Base-by-base conservation (phyloP, 2,113 vertebrate species). In the Varanus salvator region DNA sequence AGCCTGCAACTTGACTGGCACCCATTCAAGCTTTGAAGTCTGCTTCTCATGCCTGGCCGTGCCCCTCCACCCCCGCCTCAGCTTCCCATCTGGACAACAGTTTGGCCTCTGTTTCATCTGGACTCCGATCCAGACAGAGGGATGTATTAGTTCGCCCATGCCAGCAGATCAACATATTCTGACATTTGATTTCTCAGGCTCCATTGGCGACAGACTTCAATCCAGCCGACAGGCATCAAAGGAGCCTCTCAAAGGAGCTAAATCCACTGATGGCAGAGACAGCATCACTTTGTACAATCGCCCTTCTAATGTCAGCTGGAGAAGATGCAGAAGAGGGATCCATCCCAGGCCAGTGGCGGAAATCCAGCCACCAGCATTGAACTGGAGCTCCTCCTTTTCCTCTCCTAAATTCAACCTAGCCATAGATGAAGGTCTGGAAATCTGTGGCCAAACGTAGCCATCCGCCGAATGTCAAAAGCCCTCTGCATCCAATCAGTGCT, bases 41-140 rank as follows among this genome's bases (percentile, higher is more conserved):
- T 88, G 87, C 74, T 84, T 17, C 85, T 34, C 60, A 60, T 52
- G 19, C 60, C 54, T 69, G 2, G 60, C 72, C 5, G 6, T 52
- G 29, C 29, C 38, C 93, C 52, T 11, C 34, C 44, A 4, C 77
- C 48, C 93, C 60, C 14, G 68, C 38, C 66, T 31, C 0, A 0
- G 64, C 80, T 38, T 91, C 87, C 88, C 92, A 93, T 91, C 85
- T 94, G 91, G 93, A 85, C 84, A 77, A 94, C 88, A 2, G 44
- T 77, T 95, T 85, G 92, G 88, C 69, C 87, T 83, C 74, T 81
- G 87, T 93, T 88, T 93, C 85, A 31, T 85, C 88, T 90, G 92
- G 87, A 93, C 60, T 92, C 88, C 81, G 27, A 93, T 80, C 82
- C 80, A 69, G 54, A 90, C 80, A 91, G 5, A 8, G 8, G 93